Base-by-base conservation (phyloP, 1,140 invertebrate species). In the Drosophila kurseongensis region DNA sequence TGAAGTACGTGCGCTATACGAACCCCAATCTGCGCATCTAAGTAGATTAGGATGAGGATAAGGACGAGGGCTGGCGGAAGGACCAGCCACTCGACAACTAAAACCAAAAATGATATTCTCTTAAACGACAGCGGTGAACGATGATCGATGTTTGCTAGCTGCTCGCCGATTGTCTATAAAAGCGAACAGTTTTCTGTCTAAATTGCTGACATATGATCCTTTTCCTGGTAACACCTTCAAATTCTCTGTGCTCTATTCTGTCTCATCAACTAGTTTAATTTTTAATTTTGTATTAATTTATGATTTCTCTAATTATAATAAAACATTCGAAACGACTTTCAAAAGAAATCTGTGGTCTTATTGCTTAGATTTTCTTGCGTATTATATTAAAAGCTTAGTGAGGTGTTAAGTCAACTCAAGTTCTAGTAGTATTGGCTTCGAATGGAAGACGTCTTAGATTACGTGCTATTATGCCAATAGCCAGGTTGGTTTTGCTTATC, bases 1-100 rank as follows among this genome's bases (percentile, higher is more conserved):
- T 97, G 16, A 96, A 96, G 93, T 97, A 97, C 91, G 95, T 96
- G 38, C 93, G 95, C 75, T 96, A 95, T 90, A 96, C 95, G 55
- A 96, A 96, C 91, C 96, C 96, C 29, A 95, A 95, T 76, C 92
- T 97, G 57, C 94, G 95, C 78, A 93, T 96, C 80, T 96, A 44
- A 66, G 29, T 8, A 48, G 47, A 44, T 1, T 9, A 16, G 50
- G 16, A 35, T 14, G 8, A 5, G n/a, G 27, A 32, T 12, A 1
- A 36, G 42, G 42, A 47, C 44, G 52, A 36, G 57, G 50, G 58
- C 61, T 18, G 77, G 50, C 74, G 75, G 69, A 32, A 62, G 74
- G 44, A 65, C 63, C 75, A 77, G 58, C 60, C 60, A 51, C 68
- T 72, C 60, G 82, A 56, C 69, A 75, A 75, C 71, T 69, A 79